Percentiles rank a stretch among this genome's conserved stretches.
Conservation (phyloP, 2,797 vertebrate species). For the Falco novaeseelandiae region DNA sequence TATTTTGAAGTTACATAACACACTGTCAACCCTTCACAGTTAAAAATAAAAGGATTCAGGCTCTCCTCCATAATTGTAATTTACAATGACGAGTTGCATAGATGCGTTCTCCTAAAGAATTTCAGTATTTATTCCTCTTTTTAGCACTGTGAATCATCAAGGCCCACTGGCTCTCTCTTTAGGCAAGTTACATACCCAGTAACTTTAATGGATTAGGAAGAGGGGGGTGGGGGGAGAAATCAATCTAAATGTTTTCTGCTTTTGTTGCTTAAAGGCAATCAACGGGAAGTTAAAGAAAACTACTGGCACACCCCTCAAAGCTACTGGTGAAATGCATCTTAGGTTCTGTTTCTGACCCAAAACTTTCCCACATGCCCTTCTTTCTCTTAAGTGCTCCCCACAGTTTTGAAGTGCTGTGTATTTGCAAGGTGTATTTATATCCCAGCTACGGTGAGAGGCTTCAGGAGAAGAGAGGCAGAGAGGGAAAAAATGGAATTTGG, state of each 20-base stretch:
- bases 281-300: background rate
- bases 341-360: background rate
- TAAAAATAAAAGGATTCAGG: slow-evolving; percentile 48
- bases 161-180: background rate
- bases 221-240: background rate
- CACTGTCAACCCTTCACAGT: slow-evolving; percentile 17
- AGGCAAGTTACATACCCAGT: background rate
- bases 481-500: background rate
- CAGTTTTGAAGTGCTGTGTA: background rate
- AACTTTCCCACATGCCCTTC: background rate
- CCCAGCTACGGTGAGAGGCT: background rate
- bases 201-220: background rate
- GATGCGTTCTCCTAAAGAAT: background rate
- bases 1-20: slow-evolving; percentile 54
- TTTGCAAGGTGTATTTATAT: background rate
- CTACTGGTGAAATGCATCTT: background rate
- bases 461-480: background rate
- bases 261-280: background rate
- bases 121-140: slow-evolving; percentile 24
- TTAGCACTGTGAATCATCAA: slow-evolving; percentile 30
- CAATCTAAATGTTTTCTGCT: background rate
- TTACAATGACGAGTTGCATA: slow-evolving; percentile 34
- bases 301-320: background rate
- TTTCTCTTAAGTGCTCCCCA: background rate
- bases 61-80: slow-evolving; percentile 23